A percentile compares a stretch with the other conserved stretches of the same genome.
phyloP scores from a whole-genome alignment of 2,113 vertebrate genomes.

The Pristiophorus japonicus region DNA sequence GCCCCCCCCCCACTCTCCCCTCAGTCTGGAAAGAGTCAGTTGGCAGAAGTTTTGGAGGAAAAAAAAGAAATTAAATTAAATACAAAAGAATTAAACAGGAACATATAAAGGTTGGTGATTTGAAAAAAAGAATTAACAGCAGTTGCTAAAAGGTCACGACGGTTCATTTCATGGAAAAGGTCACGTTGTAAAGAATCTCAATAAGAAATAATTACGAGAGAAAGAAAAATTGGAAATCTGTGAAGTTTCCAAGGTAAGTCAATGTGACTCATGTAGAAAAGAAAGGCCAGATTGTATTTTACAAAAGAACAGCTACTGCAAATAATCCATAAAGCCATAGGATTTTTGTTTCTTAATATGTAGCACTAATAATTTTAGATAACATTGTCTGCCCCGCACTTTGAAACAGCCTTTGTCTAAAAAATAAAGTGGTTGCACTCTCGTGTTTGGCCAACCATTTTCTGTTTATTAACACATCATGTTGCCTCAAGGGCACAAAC shows the following conservation, averaged over 20 bases:
- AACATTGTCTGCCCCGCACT: not conserved
- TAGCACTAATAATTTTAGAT: not conserved
- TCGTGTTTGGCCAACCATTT: not conserved
- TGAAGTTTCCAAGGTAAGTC: not conserved
- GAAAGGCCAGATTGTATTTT: not conserved
- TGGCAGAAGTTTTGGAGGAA: not conserved
- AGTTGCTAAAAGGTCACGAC: not conserved
- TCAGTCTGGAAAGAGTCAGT: not conserved
- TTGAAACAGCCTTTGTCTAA: no score
- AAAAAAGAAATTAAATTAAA: conserved; percentile 16
- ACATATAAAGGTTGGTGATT: conserved; percentile 17
- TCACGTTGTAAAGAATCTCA: conserved; percentile 24
- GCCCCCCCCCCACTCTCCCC: no score
- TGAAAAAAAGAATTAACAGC: conserved; percentile 14
- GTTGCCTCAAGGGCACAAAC: not conserved
- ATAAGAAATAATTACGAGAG: conserved; percentile 26
- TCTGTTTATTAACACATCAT: not conserved
- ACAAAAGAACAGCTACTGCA: not conserved
- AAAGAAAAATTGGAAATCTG: not conserved
- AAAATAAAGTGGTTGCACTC: not conserved
- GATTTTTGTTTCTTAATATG: not conserved
- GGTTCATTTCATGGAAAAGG: conserved; percentile 22
- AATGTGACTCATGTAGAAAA: not conserved
- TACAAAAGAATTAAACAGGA: not conserved
- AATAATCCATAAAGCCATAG: not conserved